Evolutionary conservation across 2,113 vertebrate species (phyloP), one percentile per base, ranked within the genome.

Genomic region (Ciconia boyciana): DNA sequence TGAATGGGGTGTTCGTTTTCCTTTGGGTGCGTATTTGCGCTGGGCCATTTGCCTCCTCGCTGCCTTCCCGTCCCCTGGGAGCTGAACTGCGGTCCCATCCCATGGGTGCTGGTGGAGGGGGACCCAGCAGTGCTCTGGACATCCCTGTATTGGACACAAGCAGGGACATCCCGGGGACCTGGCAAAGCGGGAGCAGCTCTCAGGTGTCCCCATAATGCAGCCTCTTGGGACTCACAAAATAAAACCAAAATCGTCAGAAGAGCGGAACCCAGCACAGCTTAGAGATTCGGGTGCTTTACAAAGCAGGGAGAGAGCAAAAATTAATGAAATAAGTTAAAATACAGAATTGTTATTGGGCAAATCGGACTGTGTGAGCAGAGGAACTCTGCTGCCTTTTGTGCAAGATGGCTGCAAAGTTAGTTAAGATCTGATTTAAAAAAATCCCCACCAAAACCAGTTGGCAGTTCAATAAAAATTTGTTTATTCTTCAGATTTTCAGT

Each of bases 11-110:
- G 58, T 16, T 61, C 1, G 1, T 83, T 87, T 51, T 39, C 39
- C 36, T 24, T 28, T 7, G 14, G 43, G 36, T 16, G 9, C 1
- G 1, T 26, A 8, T 43, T 12, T 20, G 25, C 0, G 11, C 21
- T 25, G 60, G 39, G 39, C 11, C 24, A 0, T 11, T 58, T 6
- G 21, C 14, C 36, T 15, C 32, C 32, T 26, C 31, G 4, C 31
- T 7, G 54, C 3, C 41, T 13, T 21, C 3, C 39, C 9, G 6
- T 80, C 4, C 72, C 34, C 48, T 1, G 84, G 71, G 88, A 66
- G 46, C 18, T 4, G 54, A 17, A 4, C 51, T 8, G n/a, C 3
- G 28, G 39, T 39, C 39, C 39, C 21, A 4, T 31, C 1, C 43
- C 16, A 3, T 15, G 46, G 90, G 10, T 51, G 68, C 83, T 7